Base-by-base conservation (phyloP, 2,888 invertebrate species). In the Rhorus exstirpatorius region DNA sequence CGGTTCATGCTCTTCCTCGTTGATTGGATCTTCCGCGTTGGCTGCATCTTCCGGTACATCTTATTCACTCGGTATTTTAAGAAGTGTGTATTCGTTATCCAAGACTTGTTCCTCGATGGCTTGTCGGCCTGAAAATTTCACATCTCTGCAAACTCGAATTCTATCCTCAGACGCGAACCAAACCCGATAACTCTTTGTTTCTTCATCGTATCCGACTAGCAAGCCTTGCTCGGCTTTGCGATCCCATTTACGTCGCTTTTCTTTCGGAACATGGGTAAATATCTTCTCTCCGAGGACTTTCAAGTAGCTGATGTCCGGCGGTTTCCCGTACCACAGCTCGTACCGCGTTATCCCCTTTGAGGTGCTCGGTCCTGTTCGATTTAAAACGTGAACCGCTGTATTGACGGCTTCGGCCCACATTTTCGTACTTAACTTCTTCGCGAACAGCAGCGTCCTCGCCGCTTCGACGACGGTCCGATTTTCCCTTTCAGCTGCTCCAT, bases 371-470 rank as follows among this genome's bases (percentile, higher is more conserved):
- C n/a, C n/a, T 7, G 55, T 79, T 44, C 71, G 26, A 35, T 79
- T 83, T n/a, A 71, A 0, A 0, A 81, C 24, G 10, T 78, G 58
- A 2, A 61, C 68, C 4, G 75, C 83, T 1, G 86, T 65, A 58
- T 44, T 67, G 35, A 7, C 81, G 17, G 63, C 78, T 79, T 91
- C 90, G 2, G 87, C 87, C 90, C 90, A 92, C 26, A 88, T 82
- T n/a, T 26, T 35, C 17, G 78, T 76, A n/a, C 83, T 83, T 1
- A 87, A 51, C 4, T 79, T 79, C 38, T 85, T 76, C 4, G 86
- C 79, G 0, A 81, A 12, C 19, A 91, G 51, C 84, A 91, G 86
- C 6, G 83, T 76, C 21, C 87, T 77, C 26, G 14, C 72, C 72
- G 24, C 75, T 70, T 91, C 90, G 3, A 88, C 83, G n/a, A n/a